Percentiles rank a stretch among this genome's conserved stretches.
Evolutionary conservation across 2,888 invertebrate species (phyloP).

Genomic region (Taphrorychus bicolor): DNA sequence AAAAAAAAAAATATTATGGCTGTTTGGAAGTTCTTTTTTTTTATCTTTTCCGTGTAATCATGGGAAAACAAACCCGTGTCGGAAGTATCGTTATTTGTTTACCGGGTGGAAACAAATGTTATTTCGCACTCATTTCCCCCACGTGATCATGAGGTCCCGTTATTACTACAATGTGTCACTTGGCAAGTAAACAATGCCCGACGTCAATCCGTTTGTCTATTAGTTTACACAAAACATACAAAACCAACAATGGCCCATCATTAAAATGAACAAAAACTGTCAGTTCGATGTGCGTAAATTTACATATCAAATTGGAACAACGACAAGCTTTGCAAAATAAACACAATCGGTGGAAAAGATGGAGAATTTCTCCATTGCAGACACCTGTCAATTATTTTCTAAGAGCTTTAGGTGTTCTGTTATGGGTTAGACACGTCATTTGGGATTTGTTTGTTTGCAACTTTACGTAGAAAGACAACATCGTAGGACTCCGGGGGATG

Average conservation of each 20-base stretch:
- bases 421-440: slow-evolving; percentile 11
- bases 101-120: background rate
- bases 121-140: background rate
- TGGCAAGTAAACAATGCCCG: slow-evolving; percentile 14
- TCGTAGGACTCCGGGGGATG: background rate
- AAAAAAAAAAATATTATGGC: background rate
- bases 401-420: slow-evolving; percentile 11
- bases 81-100: background rate
- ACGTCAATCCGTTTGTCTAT: slow-evolving; percentile 20
- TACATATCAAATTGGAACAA: slow-evolving; percentile 18
- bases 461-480: background rate
- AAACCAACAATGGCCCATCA: slow-evolving; percentile 18
- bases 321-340: slow-evolving; percentile 11
- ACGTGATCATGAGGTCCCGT: background rate
- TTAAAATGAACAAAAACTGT: slow-evolving; percentile 27
- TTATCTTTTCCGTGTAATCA: background rate
- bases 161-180: slow-evolving; percentile 15
- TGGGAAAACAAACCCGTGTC: background rate
- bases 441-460: slow-evolving; percentile 8
- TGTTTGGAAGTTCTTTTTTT: background rate
- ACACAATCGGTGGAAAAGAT: slow-evolving; percentile 13
- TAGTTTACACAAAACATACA: slow-evolving; percentile 20
- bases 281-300: slow-evolving; percentile 21
- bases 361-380: slow-evolving; percentile 9
- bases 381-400: slow-evolving; percentile 25